Base-by-base conservation (phyloP, 1,140 invertebrate genomes). In the Drosophila funebris region DNA sequence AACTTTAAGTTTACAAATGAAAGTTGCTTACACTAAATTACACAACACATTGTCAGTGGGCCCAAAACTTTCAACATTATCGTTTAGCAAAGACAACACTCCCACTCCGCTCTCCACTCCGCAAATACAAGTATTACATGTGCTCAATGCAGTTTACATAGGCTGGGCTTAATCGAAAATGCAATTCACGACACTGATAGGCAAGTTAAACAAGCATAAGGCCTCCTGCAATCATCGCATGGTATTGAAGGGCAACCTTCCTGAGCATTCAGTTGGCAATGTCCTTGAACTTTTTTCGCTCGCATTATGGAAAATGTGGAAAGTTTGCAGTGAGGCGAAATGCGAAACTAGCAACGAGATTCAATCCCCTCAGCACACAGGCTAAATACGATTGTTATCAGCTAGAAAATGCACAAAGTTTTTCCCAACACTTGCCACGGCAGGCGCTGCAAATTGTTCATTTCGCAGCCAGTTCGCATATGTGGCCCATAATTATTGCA, bases 341-440 rank as follows among this genome's bases (percentile, higher is more conserved):
- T n/a, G n/a, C n/a, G 31, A 11, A n/a, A 36, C 8, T 9, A n/a
- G 2, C 11, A n/a, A 31, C 43, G 16, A 27, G 22, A 37, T 9
- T 14, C 31, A 50, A 56, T 57, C 27, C 58, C n/a, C 46, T 7
- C 16, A 56, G 14, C 41, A 64, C 43, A 71, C n/a, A n/a, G n/a
- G 60, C 73, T 72, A 52, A 68, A 60, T 64, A n/a, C n/a, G 83
- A 88, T 88, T 88, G 76, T 83, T 88, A 88, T 88, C 83, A 88
- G 73, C 79, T 88, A 61, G 75, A 83, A 78, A 83, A 72, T 83
- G 84, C 84, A 84, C 81, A 88, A 88, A 88, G 69, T 71, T 80
- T 82, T 70, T n/a, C n/a, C 64, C 58, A n/a, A 6, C 20, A n/a
- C 27, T 36, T 36, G 58, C 37, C 46, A 53, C 31, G 31, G 43